These are phyloP conservation scores for Panonychus citri DNA, from an alignment of 1,140 invertebrate genomes.

Conservation along the genomic window DNA sequence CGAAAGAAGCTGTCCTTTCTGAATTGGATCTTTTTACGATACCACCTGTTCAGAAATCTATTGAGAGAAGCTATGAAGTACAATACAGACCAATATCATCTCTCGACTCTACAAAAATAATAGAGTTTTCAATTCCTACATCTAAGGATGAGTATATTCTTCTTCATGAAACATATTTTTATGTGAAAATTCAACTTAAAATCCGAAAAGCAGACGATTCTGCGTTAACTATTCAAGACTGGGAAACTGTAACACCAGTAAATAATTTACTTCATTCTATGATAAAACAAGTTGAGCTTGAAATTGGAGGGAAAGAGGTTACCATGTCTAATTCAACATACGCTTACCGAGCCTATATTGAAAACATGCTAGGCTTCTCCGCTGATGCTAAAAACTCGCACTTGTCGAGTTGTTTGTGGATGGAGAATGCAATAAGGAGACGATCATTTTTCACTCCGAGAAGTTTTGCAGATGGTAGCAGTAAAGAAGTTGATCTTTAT, in stretches of 20 bases:
- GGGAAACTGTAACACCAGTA: slow-evolving; percentile 13
- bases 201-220: slow-evolving; percentile 12
- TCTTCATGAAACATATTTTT: slow-evolving; percentile 20
- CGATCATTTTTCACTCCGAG: background rate
- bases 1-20: no score
- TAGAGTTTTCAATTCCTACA: slow-evolving; percentile 22
- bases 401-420: no score
- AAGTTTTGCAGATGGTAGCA: background rate
- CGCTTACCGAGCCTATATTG: slow-evolving; percentile 24
- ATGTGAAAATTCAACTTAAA: slow-evolving; percentile 18
- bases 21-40: no score
- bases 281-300: slow-evolving; percentile 23
- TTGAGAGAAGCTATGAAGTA: slow-evolving; percentile 19
- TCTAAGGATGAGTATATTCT: slow-evolving; percentile 21
- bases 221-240: slow-evolving; percentile 6
- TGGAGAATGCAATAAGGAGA: background rate
- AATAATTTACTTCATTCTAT: slow-evolving; percentile 24
- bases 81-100: slow-evolving; percentile 24
- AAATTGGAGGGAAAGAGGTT: slow-evolving; percentile 25
- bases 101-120: slow-evolving; percentile 19
- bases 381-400: slow-evolving; percentile 21
- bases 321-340: slow-evolving; percentile 23
- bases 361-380: slow-evolving; percentile 23
- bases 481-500: background rate
- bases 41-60: slow-evolving; percentile 22